Conservation (phyloP, 2,797 vertebrate species). For the Antrozous pallidus region DNA sequence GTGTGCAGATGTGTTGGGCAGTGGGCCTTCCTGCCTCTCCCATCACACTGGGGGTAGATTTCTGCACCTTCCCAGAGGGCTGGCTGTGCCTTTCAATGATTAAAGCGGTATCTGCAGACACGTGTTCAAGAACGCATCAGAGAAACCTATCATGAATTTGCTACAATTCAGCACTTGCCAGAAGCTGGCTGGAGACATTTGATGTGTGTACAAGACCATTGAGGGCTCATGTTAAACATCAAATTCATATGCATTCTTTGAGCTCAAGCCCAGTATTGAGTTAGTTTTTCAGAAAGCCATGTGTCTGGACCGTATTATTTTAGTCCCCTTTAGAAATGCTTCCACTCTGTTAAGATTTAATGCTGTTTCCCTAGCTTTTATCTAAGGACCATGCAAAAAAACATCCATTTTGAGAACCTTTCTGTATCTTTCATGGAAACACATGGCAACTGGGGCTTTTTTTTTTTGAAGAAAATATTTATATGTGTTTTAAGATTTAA, state of each 20-base stretch:
- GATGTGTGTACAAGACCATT: conserved; percentile 62
- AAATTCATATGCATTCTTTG: conserved; percentile 63
- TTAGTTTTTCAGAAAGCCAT: conserved; percentile 56
- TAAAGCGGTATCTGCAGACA: conserved; percentile 48
- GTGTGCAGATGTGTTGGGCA: neutral
- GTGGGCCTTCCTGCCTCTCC: neutral
- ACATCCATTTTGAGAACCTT: conserved; percentile 54
- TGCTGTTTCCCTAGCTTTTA: conserved; percentile 70
- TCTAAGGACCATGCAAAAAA: conserved; percentile 53
- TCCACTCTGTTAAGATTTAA: conserved; percentile 70
- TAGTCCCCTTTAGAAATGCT: conserved; percentile 57
- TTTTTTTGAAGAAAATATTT: conserved; percentile 66
- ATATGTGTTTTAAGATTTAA: conserved; percentile 54
- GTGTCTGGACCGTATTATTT: conserved; percentile 70
- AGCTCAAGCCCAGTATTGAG: conserved; percentile 44
- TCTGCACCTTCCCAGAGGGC: neutral
- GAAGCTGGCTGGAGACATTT: conserved; percentile 62
- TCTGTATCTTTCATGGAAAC: conserved; percentile 67
- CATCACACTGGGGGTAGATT: neutral
- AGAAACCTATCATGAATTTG: conserved; percentile 55
- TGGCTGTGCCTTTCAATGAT: conserved; percentile 53
- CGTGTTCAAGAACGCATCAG: conserved; percentile 55
- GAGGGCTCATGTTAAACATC: conserved; percentile 62
- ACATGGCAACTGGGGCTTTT: conserved; percentile 42
- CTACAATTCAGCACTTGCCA: conserved; percentile 53